Conservation (phyloP, 2,797 vertebrate species). For the Pyrocephalus nanus region DNA sequence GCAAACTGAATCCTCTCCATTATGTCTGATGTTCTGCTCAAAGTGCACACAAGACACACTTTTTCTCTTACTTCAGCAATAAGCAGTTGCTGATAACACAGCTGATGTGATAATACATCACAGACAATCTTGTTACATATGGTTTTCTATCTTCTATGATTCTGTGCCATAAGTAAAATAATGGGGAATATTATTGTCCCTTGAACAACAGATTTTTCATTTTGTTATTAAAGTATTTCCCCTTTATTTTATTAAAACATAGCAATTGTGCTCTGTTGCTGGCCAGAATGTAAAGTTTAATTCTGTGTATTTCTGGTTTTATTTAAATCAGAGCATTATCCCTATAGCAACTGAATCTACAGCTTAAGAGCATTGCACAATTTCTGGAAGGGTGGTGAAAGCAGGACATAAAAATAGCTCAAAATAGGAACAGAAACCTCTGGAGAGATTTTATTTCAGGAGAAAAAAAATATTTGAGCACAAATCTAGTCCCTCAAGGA, state of each 20-base stretch:
- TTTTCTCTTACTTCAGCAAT: not conserved
- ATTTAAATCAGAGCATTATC: slow-evolving; percentile 31
- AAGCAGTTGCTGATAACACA: not conserved
- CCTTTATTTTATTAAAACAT: not conserved
- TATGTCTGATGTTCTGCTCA: not conserved
- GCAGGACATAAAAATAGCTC: slow-evolving; percentile 23
- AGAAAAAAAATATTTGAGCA: slow-evolving; percentile 27
- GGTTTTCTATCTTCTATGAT: not conserved
- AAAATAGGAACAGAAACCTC: not conserved
- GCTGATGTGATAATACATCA: not conserved
- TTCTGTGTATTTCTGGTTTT: not conserved
- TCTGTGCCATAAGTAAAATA: not conserved
- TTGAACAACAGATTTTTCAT: not conserved
- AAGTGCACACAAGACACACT: not conserved
- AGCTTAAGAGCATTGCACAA: not conserved
- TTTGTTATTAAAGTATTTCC: not conserved
- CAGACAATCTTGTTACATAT: not conserved
- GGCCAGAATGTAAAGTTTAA: not conserved
- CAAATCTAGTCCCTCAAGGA: not conserved
- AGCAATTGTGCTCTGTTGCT: not conserved
- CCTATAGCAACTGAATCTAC: slow-evolving; percentile 36
- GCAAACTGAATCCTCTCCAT: not conserved
- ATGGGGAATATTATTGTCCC: not conserved
- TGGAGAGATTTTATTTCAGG: not conserved
- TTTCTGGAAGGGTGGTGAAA: slow-evolving; percentile 7